These are phyloP conservation scores for Oryzias javanicus DNA, from an alignment of 2,113 vertebrate genomes.

Conservation along the genomic window DNA sequence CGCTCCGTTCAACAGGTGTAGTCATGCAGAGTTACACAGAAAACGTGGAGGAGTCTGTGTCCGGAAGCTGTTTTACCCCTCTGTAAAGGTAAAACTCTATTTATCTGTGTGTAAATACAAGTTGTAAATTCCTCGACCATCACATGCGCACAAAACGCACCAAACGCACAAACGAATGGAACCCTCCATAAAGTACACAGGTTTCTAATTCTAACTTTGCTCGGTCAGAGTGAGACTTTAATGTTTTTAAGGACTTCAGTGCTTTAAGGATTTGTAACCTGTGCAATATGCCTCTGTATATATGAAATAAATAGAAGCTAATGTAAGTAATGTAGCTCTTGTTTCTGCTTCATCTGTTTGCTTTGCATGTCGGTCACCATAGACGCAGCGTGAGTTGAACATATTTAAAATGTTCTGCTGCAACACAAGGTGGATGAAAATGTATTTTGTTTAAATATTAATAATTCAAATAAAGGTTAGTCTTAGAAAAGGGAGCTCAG, in stretches of 20 bases:
- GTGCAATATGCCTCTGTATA: slow-evolving; percentile 66
- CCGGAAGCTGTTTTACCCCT: slow-evolving; percentile 46
- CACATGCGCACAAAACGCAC: slow-evolving; percentile 42
- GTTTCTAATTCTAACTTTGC: slow-evolving; percentile 18
- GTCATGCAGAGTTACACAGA: slow-evolving; percentile 3
- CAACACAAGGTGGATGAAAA: too few relatives aligned
- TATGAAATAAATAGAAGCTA: slow-evolving; percentile 62
- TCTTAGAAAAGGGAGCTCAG: too few relatives aligned
- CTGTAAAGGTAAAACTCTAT: slow-evolving; percentile 54
- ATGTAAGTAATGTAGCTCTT: background rate
- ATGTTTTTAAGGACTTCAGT: slow-evolving; percentile 37
- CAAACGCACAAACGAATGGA: slow-evolving; percentile 62
- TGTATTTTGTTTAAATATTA: too few relatives aligned
- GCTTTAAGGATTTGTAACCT: slow-evolving; percentile 44
- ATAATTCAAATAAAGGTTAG: too few relatives aligned
- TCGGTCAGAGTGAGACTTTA: slow-evolving; percentile 36
- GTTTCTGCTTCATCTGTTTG: background rate
- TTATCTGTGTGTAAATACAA: slow-evolving; percentile 57
- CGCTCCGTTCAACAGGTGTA: background rate
- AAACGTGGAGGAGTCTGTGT: slow-evolving; percentile 28
- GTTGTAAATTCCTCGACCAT: slow-evolving; percentile 61
- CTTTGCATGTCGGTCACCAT: slow-evolving; percentile 1
- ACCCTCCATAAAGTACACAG: slow-evolving; percentile 29
- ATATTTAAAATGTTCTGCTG: background rate
- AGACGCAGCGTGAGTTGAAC: background rate